Percentiles rank a stretch among this genome's conserved stretches.
phyloP scores from a whole-genome alignment of 2,113 vertebrate species.

The Aramus guarauna region DNA sequence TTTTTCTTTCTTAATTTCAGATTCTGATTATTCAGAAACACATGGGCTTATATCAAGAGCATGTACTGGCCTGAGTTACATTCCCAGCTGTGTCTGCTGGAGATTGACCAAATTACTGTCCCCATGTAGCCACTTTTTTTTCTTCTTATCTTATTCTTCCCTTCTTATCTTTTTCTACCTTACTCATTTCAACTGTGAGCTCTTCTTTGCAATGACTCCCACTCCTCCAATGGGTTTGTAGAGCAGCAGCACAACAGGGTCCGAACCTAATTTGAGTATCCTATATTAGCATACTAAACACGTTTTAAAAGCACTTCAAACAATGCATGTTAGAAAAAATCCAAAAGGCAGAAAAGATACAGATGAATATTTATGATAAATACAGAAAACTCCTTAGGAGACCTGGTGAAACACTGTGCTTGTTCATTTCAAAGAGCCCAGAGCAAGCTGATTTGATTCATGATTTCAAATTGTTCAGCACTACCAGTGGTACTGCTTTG shows the following conservation, averaged over 20 bases:
- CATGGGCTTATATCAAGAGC: neutral
- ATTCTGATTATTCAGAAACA: neutral
- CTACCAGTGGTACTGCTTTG: neutral
- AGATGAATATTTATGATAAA: neutral
- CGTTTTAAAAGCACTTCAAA: neutral
- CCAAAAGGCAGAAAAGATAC: neutral
- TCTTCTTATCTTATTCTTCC: too few relatives aligned
- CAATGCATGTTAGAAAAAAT: neutral
- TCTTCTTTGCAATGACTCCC: neutral
- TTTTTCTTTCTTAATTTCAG: neutral
- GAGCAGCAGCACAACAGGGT: neutral
- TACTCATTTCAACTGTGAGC: neutral
- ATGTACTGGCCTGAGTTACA: neutral
- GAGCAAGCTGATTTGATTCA: neutral
- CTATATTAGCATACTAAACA: neutral
- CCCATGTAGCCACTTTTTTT: neutral
- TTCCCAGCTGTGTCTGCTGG: neutral
- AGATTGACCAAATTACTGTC: neutral
- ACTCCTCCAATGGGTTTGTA: neutral
- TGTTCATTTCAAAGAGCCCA: neutral
- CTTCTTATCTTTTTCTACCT: neutral
- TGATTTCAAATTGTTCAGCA: neutral
- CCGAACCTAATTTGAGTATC: neutral
- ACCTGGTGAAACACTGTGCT: neutral
- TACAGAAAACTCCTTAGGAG: neutral